These are phyloP conservation scores for Gortyna flavago DNA, from an alignment of 2,888 invertebrate species.

Conservation along the genomic window DNA sequence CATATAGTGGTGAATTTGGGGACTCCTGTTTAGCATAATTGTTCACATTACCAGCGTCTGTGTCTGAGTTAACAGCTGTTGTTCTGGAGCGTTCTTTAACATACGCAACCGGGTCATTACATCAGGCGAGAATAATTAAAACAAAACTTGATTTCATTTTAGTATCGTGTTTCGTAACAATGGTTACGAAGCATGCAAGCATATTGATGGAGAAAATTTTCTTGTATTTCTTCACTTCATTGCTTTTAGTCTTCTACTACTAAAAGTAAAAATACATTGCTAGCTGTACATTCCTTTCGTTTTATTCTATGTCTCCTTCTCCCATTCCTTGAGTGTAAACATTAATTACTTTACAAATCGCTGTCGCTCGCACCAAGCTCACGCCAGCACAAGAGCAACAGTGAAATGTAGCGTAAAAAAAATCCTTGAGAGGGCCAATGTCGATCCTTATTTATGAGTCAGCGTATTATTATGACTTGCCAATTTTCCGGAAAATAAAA, in stretches of 20 bases:
- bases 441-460: slow-evolving; percentile 89
- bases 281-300: not conserved
- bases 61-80: too few species aligned
- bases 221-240: too few species aligned
- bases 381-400: slow-evolving; percentile 72
- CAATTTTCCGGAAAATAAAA: slow-evolving; percentile 89
- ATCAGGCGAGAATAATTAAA: too few species aligned
- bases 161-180: too few species aligned
- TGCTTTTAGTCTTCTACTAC: not conserved
- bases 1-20: too few species aligned
- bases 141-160: too few species aligned
- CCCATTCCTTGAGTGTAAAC: not conserved
- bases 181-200: too few species aligned
- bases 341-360: slow-evolving; percentile 32
- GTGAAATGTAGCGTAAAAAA: slow-evolving; percentile 88
- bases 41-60: too few species aligned
- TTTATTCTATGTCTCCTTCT: not conserved
- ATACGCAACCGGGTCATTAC: too few species aligned
- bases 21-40: too few species aligned
- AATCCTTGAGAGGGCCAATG: slow-evolving; percentile 86
- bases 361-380: slow-evolving; percentile 51
- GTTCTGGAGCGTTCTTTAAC: too few species aligned
- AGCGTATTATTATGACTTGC: slow-evolving; percentile 89
- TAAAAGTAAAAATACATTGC: not conserved
- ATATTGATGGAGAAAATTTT: too few species aligned